Conservation (phyloP, 1,140 invertebrate genomes). For the Halesus radiatus region DNA sequence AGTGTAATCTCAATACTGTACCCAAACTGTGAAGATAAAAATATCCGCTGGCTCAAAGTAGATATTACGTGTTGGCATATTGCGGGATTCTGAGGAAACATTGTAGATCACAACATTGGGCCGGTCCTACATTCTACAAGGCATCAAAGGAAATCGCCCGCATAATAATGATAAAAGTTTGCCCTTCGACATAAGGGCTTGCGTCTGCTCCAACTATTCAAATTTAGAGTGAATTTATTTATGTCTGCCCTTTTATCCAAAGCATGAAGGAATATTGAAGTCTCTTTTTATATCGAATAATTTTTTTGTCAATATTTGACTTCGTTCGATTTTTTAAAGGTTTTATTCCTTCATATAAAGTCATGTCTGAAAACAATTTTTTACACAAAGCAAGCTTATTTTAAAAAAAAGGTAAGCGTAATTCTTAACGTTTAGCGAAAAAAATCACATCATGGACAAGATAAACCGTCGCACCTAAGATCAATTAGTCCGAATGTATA, state of each 20-base stretch:
- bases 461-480: no score
- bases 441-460: no score
- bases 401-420: no score
- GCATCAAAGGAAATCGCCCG: constrained; percentile 37
- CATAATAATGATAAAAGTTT: constrained; percentile 32
- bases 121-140: neutral
- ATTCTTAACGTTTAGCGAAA: no score
- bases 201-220: constrained; percentile 7
- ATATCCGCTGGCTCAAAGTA: neutral
- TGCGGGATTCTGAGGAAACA: neutral
- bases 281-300: no score
- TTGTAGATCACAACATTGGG: constrained; percentile 30
- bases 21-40: neutral
- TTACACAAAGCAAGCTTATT: no score
- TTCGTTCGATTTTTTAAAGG: no score
- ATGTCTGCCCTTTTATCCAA: constrained; percentile 8
- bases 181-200: neutral
- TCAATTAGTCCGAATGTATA: no score
- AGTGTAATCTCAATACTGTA: no score
- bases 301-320: no score
- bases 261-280: neutral
- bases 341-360: no score
- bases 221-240: constrained; percentile 27
- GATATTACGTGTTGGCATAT: constrained; percentile 12
- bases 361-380: no score